Percentiles rank a stretch among this genome's conserved stretches.
Conservation (phyloP, 37 sponge, comb jelly and placozoan species). For the Aphrocallistes beatrix region DNA sequence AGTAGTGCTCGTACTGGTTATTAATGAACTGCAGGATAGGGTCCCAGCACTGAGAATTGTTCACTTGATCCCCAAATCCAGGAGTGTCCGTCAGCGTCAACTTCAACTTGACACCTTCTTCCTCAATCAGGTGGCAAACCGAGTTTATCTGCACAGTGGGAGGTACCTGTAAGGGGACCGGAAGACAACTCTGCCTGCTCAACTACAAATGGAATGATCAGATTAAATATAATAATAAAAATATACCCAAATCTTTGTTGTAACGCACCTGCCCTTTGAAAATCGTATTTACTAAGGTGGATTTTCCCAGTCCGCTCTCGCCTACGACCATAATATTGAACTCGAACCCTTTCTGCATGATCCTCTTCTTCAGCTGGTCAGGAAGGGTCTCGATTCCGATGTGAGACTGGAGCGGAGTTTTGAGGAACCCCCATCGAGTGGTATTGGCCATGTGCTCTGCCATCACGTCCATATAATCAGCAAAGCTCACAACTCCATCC, state of each 20-base stretch:
- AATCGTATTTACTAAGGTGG: slow-evolving; percentile 90
- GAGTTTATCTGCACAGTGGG: slow-evolving; percentile 79
- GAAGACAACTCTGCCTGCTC: slow-evolving; percentile 72
- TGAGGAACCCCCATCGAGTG: slow-evolving; percentile 81
- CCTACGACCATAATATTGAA: slow-evolving; percentile 96
- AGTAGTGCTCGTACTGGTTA: slow-evolving; percentile 91
- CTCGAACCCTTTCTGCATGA: slow-evolving; percentile 78
- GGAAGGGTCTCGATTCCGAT: slow-evolving; percentile 93
- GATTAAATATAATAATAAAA: not conserved
- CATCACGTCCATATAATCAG: slow-evolving; percentile 82
- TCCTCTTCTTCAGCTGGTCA: slow-evolving; percentile 77
- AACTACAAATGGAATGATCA: slow-evolving; percentile 42
- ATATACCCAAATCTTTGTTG: not conserved
- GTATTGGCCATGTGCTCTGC: slow-evolving; percentile 65
- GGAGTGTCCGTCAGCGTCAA: slow-evolving; percentile 96
- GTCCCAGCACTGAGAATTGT: slow-evolving; percentile 77
- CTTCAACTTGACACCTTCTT: slow-evolving; percentile 81
- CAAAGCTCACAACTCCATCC: slow-evolving; percentile 48
- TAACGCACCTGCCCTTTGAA: slow-evolving; percentile 35
- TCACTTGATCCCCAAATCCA: slow-evolving; percentile 95
- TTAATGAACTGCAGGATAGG: slow-evolving; percentile 88
- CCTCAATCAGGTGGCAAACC: slow-evolving; percentile 92
- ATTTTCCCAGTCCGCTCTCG: slow-evolving; percentile 88
- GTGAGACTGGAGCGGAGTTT: slow-evolving; percentile 76
- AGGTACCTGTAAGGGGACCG: slow-evolving; percentile 62